These are phyloP conservation scores for Cephalopholis sonnerati DNA, from an alignment of 2,113 vertebrate genomes.

Conservation along the genomic window DNA sequence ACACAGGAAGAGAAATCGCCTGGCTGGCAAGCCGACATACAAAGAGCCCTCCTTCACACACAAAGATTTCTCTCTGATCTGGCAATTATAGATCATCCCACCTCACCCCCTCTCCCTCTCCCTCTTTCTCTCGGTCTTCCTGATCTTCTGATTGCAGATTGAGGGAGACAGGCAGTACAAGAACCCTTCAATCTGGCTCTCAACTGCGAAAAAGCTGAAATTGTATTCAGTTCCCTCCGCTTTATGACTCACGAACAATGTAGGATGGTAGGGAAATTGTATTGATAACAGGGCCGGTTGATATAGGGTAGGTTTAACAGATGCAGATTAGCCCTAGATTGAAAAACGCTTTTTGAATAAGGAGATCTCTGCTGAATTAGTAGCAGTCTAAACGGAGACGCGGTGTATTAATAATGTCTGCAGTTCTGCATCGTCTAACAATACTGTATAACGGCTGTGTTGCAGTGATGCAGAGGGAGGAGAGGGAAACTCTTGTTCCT, in stretches of 20 bases:
- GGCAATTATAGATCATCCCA: constrained; percentile 76
- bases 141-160: constrained; percentile 76
- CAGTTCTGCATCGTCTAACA: constrained; percentile 34
- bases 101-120: constrained; percentile 30
- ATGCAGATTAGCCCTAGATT: constrained; percentile 47
- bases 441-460: constrained; percentile 38
- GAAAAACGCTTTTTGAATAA: constrained; percentile 10
- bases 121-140: constrained; percentile 57
- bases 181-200: constrained; percentile 77
- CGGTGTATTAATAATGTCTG: constrained; percentile 26
- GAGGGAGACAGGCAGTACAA: constrained; percentile 68
- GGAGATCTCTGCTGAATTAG: constrained; percentile 9
- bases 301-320: constrained; percentile 31
- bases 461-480: constrained; percentile 38
- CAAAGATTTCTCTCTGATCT: constrained; percentile 79
- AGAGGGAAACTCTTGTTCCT: constrained; percentile 51
- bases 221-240: constrained; percentile 63
- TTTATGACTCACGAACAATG: constrained; percentile 64
- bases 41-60: constrained; percentile 72
- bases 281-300: constrained; percentile 45
- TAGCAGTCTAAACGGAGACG: neutral
- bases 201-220: constrained; percentile 63
- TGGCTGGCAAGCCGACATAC: constrained; percentile 60
- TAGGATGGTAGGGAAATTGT: constrained; percentile 55
- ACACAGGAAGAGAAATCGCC: constrained; percentile 60